Conservation (phyloP, 2,888 invertebrate species). For the Lathronympha strigana region DNA sequence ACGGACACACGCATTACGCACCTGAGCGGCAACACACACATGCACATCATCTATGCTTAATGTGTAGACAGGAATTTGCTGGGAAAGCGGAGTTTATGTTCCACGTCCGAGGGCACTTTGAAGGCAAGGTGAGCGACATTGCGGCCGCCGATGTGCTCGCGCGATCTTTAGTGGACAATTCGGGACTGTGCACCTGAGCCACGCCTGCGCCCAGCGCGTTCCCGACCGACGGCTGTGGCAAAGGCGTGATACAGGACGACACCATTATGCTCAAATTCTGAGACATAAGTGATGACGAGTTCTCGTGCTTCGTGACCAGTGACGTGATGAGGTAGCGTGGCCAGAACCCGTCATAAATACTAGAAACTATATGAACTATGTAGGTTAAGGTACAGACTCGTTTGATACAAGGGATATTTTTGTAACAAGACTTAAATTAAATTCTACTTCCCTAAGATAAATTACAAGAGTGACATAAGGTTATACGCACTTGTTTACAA, state of each 20-base stretch:
- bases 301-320: constrained; percentile 41
- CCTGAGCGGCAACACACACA: constrained; percentile 78
- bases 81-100: constrained; percentile 88
- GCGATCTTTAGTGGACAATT: constrained; percentile 80
- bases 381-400: constrained; percentile 15
- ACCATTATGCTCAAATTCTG: constrained; percentile 79
- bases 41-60: constrained; percentile 84
- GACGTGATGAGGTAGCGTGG: constrained; percentile 39
- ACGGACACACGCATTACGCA: constrained; percentile 77
- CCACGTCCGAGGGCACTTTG: constrained; percentile 87
- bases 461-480: background rate
- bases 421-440: constrained; percentile 27
- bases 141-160: constrained; percentile 81
- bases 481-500: constrained; percentile 20
- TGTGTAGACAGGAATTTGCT: constrained; percentile 87
- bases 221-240: constrained; percentile 70
- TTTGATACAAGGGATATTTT: constrained; percentile 29
- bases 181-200: constrained; percentile 83
- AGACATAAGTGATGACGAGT: constrained; percentile 52
- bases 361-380: constrained; percentile 4
- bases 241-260: constrained; percentile 75
- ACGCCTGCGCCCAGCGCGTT: constrained; percentile 74
- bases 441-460: constrained; percentile 37
- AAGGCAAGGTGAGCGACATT: constrained; percentile 81
- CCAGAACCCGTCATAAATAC: constrained; percentile 33